Conservation (phyloP, 2,113 vertebrate species). For the Leucosticte australis region DNA sequence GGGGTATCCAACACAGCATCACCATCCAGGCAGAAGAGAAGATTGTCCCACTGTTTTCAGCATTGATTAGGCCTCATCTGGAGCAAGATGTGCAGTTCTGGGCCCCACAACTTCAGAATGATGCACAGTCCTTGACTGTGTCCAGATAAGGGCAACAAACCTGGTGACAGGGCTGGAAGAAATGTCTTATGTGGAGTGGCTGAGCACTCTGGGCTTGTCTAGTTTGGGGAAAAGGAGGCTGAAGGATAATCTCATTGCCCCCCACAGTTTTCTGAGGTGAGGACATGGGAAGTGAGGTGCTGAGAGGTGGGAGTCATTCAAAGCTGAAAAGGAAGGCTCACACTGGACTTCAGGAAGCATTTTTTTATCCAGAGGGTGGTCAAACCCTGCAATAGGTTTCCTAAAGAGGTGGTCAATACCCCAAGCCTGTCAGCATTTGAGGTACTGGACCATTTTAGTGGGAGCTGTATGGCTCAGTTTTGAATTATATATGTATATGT, state of each 20-base stretch:
- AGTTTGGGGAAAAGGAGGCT: neutral
- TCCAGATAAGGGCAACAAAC: neutral
- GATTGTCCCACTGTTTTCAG: neutral
- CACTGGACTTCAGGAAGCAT: neutral
- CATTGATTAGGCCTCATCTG: neutral
- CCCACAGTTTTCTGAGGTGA: neutral
- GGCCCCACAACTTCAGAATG: fast-evolving
- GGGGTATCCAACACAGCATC: neutral
- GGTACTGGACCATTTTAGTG: neutral
- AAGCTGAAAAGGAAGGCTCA: neutral
- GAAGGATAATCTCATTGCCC: neutral
- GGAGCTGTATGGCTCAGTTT: neutral
- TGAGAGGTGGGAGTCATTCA: neutral
- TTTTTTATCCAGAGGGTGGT: neutral
- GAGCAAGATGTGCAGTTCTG: neutral
- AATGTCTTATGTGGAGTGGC: neutral
- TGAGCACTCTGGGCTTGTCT: neutral
- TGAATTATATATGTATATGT: neutral
- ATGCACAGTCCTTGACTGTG: neutral
- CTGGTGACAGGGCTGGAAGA: neutral
- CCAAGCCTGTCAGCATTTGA: neutral
- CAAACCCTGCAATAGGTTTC: neutral
- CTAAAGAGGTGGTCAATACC: neutral
- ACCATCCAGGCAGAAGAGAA: neutral
- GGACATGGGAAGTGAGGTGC: neutral